Conservation (phyloP, 2,888 invertebrate genomes). For the Tipula lateralis region DNA sequence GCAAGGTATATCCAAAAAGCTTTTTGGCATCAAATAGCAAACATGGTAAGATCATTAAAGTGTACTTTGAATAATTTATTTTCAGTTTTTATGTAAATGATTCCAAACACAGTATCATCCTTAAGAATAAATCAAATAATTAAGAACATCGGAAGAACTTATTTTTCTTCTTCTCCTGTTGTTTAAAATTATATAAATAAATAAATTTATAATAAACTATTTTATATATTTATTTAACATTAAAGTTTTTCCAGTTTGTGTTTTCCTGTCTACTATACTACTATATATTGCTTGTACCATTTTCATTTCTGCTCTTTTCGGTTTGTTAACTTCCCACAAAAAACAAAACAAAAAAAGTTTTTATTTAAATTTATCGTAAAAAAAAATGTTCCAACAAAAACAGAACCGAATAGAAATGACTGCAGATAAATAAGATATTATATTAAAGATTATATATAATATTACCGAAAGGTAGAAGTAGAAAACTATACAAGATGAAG, state of each 20-base stretch:
- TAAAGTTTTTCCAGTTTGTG: neutral
- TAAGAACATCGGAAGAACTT: neutral
- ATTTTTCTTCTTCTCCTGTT: neutral
- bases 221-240: neutral
- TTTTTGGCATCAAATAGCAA: neutral
- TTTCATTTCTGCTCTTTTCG: neutral
- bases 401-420: neutral
- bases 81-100: neutral
- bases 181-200: neutral
- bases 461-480: neutral
- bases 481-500: neutral
- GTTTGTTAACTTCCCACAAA: neutral
- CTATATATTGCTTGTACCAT: neutral
- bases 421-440: slow-evolving; percentile 21
- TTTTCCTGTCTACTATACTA: neutral
- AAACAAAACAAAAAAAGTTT: neutral
- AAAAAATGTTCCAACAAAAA: neutral
- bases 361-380: slow-evolving; percentile 6
- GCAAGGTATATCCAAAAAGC: neutral
- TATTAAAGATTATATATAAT: neutral
- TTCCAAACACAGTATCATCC: neutral
- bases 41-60: neutral
- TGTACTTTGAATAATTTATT: neutral
- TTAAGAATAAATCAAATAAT: neutral
- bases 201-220: slow-evolving; percentile 4